Base-by-base conservation (phyloP, 2,113 vertebrate genomes). In the Platycercus adscitus region DNA sequence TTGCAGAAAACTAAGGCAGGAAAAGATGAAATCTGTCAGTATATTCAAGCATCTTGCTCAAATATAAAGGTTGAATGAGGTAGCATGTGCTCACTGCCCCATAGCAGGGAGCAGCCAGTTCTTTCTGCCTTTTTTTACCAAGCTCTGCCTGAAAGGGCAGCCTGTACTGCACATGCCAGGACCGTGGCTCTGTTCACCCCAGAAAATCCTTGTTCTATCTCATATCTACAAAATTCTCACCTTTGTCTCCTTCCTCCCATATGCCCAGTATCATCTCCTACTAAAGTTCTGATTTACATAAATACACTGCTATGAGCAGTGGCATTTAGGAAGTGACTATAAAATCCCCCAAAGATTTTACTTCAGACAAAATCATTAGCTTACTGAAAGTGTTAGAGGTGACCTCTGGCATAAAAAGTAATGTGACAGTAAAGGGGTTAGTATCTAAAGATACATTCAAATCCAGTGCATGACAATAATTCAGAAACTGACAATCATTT, bases 361-460 rank as follows among this genome's bases (percentile, higher is more conserved):
- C 68, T 89, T 70, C 41, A 87, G 63, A 63, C 64, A 91, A 91
- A 94, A 88, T 76, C 53, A 72, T 93, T 91, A 91, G 13, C 66
- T 92, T 75, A 73, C 47, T 69, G 33, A n/a, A 79, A 88, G 39
- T 9, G n/a, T 66, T 68, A 91, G 89, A 89, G 91, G 91, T 95
- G 88, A 93, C 70, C 63, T 85, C 84, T 93, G 87, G 66, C 84
- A 88, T 82, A 86, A 95, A 89, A 96, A 25, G 12, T 88, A 89
- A 95, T 72, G 35, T 87, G 73, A 69, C 63, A 82, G 35, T 96
- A 94, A 96, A 94, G n/a, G 50, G 49, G 78, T 94, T 89, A 90
- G 85, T 79, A 78, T 89, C 50, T 77, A 89, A 78, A 92, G 47
- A 91, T 25, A 56, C 53, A 26, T 72, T 96, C 50, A 76, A 96